Base-by-base conservation (phyloP, 1,140 invertebrate genomes). In the Papilio machaon region DNA sequence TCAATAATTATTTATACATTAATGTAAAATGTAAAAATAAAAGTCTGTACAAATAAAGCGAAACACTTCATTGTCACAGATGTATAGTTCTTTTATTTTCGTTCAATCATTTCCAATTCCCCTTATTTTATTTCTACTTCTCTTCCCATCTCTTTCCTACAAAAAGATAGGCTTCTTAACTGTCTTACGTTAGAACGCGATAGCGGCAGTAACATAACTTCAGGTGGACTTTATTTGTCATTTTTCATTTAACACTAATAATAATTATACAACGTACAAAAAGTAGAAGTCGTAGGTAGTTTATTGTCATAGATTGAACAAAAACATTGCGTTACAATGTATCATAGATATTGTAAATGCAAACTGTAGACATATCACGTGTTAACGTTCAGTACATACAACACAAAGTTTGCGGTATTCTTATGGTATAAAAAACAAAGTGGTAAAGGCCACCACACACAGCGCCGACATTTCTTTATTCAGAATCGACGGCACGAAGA, bases 401-500 rank as follows among this genome's bases (percentile, higher is more conserved):
- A 17, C 19, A 9, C 35, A 67, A 2, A 67, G 4, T 64, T 79
- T 79, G 76, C 76, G 76, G 76, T 79, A 77, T 60, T 79, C 76
- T 64, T 43, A 60, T 79, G 58, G 54, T 58, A 78, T 46, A 78
- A 78, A 78, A 43, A 47, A 46, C 30, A 30, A 58, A 38, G 58
- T 60, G n/a, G 76, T 78, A 77, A 78, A 78, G 76, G 76, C 76
- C 76, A 78, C 76, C 76, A 78, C 76, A 78, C 75, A 77, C 74
- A 80, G 17, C 73, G 83, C 77, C 81, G 86, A 82, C 84, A 89
- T 90, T 87, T 86, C 87, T 90, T 89, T 85, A 88, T 90, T 82
- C 73, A 11, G 19, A 35, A 78, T 73, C 82, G 82, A 81, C 80
- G 81, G 79, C 76, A 82, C 73, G 81, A 80, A 84, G 81, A 85